Percentiles rank a stretch among this genome's conserved stretches.
Conservation (phyloP, 1,140 invertebrate species). For the Brachionus manjavacas region DNA sequence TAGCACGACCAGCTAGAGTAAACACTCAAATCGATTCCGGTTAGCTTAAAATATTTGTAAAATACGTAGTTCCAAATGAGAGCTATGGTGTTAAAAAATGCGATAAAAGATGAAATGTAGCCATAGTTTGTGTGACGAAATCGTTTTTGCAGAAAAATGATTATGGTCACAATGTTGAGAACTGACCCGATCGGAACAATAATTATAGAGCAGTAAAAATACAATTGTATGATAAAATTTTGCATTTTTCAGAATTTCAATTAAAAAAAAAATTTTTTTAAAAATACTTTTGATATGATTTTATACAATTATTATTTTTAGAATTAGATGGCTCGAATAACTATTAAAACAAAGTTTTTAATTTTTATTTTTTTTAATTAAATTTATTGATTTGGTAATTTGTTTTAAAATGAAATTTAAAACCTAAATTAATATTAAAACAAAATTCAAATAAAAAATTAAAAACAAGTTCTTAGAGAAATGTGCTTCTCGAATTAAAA, state of each 20-base stretch:
- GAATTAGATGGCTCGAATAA: not conserved
- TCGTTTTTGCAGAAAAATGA: not conserved
- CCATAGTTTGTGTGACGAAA: conserved; percentile 11
- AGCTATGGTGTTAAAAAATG: not conserved
- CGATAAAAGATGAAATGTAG: not conserved
- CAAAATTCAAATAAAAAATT: too few relatives aligned
- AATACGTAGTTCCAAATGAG: conserved; percentile 1
- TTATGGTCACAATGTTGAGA: not conserved
- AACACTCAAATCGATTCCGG: conserved; percentile 11
- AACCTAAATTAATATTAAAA: too few relatives aligned
- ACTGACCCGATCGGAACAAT: conserved; percentile 4
- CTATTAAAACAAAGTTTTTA: not conserved
- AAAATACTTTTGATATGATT: too few relatives aligned
- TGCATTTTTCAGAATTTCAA: not conserved
- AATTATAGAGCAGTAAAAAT: not conserved
- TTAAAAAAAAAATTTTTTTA: not conserved
- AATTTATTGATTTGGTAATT: too few relatives aligned
- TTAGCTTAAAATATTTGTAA: not conserved
- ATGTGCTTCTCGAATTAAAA: too few relatives aligned
- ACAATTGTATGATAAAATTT: not conserved
- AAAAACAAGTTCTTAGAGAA: too few relatives aligned
- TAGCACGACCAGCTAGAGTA: not conserved
- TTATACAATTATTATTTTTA: not conserved
- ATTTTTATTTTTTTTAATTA: not conserved
- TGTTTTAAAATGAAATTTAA: too few relatives aligned